Evolutionary conservation across 1,140 invertebrate genomes (phyloP).

Genomic region (Myzus persicae): DNA sequence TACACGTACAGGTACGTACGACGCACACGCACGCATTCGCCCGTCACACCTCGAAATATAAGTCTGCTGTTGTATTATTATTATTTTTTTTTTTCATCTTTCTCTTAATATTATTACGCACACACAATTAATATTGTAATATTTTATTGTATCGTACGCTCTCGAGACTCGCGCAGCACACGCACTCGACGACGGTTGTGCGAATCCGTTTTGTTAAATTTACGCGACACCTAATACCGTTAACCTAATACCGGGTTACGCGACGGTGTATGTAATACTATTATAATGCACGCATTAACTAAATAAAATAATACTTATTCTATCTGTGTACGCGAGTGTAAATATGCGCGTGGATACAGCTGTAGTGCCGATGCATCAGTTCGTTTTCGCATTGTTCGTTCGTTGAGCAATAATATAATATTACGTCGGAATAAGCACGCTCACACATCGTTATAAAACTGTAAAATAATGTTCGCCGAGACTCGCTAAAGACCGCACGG

Average conservation of each 20-base stretch:
- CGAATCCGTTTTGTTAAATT: neutral
- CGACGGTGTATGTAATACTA: neutral
- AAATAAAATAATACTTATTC: neutral
- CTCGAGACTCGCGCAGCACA: neutral
- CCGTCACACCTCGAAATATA: constrained; percentile 24
- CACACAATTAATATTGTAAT: neutral
- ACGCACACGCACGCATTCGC: neutral
- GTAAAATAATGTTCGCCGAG: neutral
- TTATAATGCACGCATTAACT: neutral
- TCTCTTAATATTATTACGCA: neutral
- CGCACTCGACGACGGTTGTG: neutral
- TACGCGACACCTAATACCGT: neutral
- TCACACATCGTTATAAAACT: neutral
- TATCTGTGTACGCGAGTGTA: neutral
- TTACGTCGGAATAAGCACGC: too few relatives aligned
- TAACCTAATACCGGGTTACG: neutral
- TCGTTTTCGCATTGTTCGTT: neutral
- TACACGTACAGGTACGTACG: neutral
- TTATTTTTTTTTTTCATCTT: neutral
- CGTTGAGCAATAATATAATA: neutral
- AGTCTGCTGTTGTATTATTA: neutral
- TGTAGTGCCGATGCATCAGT: neutral
- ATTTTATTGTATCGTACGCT: neutral
- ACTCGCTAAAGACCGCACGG: neutral
- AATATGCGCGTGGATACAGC: neutral